A percentile compares a stretch with the other conserved stretches of the same genome.
Evolutionary conservation across 2,888 invertebrate species (phyloP).

Genomic region (Sarcophaga rosellei): DNA sequence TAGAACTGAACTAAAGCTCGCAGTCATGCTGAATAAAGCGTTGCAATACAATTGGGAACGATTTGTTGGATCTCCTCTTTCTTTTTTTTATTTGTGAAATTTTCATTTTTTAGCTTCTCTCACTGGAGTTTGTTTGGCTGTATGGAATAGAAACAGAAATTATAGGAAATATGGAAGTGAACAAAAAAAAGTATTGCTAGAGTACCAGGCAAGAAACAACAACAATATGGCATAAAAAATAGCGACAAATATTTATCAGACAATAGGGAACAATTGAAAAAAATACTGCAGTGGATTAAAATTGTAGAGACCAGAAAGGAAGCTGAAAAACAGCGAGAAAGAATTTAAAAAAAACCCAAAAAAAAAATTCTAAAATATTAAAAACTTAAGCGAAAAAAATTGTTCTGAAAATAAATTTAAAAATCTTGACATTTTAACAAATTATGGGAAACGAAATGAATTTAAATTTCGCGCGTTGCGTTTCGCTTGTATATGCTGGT

Average conservation of each 20-base stretch:
- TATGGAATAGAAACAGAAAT: conserved; percentile 9
- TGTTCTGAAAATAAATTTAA: conserved; percentile 39
- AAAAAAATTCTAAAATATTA: not conserved
- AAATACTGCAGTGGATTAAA: conserved; percentile 63
- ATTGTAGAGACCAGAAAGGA: conserved; percentile 37
- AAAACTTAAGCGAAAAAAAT: conserved; percentile 14
- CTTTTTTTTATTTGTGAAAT: not conserved
- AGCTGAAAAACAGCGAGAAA: not conserved
- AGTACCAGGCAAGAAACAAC: conserved; percentile 22
- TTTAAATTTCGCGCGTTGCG: not conserved
- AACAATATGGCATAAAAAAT: conserved; percentile 34
- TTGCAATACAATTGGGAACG: conserved; percentile 58
- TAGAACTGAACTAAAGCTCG: conserved; percentile 10
- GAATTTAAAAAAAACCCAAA: not conserved
- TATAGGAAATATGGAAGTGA: conserved; percentile 15
- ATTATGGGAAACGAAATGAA: conserved; percentile 24
- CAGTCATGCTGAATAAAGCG: conserved; percentile 32
- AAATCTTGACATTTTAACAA: conserved; percentile 36
- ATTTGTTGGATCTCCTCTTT: conserved; percentile 50
- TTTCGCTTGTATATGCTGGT: not conserved
- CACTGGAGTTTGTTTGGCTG: not conserved
- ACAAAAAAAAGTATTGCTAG: conserved; percentile 43
- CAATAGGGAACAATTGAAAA: conserved; percentile 63
- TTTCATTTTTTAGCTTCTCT: not conserved
- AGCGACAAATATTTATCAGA: conserved; percentile 67